Percentiles rank a stretch among this genome's conserved stretches.
These are phyloP conservation scores for Hybognathus amarus DNA, from an alignment of 2,797 vertebrate species.

Conservation along the genomic window DNA sequence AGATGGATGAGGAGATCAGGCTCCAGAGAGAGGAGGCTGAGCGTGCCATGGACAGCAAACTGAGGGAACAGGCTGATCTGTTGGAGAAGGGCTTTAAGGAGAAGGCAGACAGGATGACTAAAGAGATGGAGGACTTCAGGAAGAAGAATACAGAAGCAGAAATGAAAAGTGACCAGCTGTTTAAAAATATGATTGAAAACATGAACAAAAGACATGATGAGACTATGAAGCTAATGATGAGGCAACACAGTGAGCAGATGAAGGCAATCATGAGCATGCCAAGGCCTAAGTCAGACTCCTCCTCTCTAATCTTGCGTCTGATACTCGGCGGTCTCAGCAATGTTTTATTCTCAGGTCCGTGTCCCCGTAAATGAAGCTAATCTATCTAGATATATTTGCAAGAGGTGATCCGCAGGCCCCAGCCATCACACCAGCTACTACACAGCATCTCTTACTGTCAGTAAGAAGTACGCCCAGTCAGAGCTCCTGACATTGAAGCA, in stretches of 20 bases:
- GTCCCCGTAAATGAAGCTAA: background rate
- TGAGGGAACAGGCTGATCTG: conserved; percentile 59
- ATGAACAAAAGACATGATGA: conserved; percentile 1
- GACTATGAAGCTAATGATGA: background rate
- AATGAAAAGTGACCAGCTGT: background rate
- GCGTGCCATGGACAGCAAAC: conserved; percentile 55
- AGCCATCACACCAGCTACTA: no score
- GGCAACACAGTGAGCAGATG: conserved; percentile 24
- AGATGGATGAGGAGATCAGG: conserved; percentile 51
- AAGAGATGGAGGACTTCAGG: conserved; percentile 57
- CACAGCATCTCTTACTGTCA: no score
- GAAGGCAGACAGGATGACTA: conserved; percentile 48
- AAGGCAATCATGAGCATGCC: background rate
- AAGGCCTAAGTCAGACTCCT: background rate
- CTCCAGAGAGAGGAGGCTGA: conserved; percentile 18
- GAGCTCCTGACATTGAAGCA: background rate
- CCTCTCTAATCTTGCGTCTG: background rate
- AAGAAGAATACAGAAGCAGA: conserved; percentile 2
- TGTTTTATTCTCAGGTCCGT: fast-evolving
- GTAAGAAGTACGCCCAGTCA: no score
- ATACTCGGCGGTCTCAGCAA: background rate
- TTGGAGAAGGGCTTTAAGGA: conserved; percentile 52
- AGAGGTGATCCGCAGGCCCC: no score
- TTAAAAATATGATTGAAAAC: background rate
- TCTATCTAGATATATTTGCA: no score